Percentiles rank a stretch among this genome's conserved stretches.
phyloP scores from a whole-genome alignment of 2,888 invertebrate species.

The Gnatocerus cornutus region DNA sequence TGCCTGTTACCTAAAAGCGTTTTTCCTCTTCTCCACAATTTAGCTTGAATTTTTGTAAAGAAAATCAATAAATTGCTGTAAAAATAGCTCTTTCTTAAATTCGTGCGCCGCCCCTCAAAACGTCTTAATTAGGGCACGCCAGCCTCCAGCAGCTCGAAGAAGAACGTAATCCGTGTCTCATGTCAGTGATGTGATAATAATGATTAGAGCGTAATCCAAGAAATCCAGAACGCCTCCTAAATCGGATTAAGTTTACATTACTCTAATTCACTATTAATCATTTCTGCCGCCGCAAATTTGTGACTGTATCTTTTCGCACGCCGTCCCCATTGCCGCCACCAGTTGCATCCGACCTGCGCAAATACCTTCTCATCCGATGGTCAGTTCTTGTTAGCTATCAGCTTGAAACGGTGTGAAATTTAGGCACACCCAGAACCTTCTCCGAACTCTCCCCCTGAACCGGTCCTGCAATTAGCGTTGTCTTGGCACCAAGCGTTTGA shows the following conservation, averaged over 20 bases:
- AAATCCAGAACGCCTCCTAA: background rate
- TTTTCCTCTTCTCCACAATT: too few relatives aligned
- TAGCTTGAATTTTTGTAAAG: too few relatives aligned
- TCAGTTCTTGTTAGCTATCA: slow-evolving; percentile 28
- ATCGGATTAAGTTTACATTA: background rate
- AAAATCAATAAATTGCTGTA: too few relatives aligned
- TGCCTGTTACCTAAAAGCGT: too few relatives aligned
- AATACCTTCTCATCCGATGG: background rate
- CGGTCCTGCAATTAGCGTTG: slow-evolving; percentile 51
- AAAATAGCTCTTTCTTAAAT: too few relatives aligned
- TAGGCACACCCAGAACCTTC: slow-evolving; percentile 16
- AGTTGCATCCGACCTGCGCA: slow-evolving; percentile 37
- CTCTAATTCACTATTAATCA: slow-evolving; percentile 8
- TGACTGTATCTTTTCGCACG: background rate
- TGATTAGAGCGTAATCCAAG: slow-evolving; percentile 10
- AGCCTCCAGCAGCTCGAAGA: background rate
- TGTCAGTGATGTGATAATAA: slow-evolving; percentile 17
- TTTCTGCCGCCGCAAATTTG: background rate
- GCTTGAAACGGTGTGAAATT: slow-evolving; percentile 21
- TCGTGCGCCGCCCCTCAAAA: too few relatives aligned
- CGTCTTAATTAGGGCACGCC: too few relatives aligned
- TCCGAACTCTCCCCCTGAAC: slow-evolving; percentile 37
- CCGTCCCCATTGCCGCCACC: background rate
- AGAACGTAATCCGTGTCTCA: slow-evolving; percentile 19
- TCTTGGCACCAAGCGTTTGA: slow-evolving; percentile 51